Conservation (phyloP, 2,888 invertebrate species). For the Habrosyne pyritoides region DNA sequence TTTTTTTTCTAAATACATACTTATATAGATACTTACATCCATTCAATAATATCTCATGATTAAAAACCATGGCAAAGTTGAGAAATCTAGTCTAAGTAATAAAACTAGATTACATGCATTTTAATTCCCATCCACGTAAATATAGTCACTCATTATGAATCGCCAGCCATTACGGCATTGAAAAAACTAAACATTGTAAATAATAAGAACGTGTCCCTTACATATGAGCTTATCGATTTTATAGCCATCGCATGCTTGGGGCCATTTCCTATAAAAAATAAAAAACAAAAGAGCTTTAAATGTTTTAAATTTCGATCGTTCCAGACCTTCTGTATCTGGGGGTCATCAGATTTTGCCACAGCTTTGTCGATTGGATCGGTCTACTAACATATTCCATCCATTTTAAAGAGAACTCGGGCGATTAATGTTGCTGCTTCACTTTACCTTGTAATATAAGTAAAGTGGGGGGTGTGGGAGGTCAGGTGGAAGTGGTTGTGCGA, state of each 20-base stretch:
- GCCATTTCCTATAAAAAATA: constrained; percentile 17
- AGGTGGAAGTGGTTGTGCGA: constrained; percentile 41
- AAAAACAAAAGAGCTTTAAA: constrained; percentile 16
- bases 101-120: too few species aligned
- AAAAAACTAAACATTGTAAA: neutral
- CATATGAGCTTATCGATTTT: neutral
- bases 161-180: neutral
- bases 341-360: constrained; percentile 63
- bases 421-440: constrained; percentile 15
- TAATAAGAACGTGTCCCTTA: too few species aligned
- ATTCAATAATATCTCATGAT: too few species aligned
- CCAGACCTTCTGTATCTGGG: constrained; percentile 59
- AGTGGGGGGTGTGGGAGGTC: constrained; percentile 43
- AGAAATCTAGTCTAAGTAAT: too few species aligned
- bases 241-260: neutral
- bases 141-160: too few species aligned
- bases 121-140: too few species aligned
- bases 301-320: constrained; percentile 48
- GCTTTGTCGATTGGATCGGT: constrained; percentile 38
- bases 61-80: too few species aligned
- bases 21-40: too few species aligned
- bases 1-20: too few species aligned
- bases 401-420: constrained; percentile 39
- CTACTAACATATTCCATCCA: constrained; percentile 45
- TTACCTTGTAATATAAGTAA: constrained; percentile 24